Base-by-base conservation (phyloP, 2,797 vertebrate genomes). In the Clarias fuscus region DNA sequence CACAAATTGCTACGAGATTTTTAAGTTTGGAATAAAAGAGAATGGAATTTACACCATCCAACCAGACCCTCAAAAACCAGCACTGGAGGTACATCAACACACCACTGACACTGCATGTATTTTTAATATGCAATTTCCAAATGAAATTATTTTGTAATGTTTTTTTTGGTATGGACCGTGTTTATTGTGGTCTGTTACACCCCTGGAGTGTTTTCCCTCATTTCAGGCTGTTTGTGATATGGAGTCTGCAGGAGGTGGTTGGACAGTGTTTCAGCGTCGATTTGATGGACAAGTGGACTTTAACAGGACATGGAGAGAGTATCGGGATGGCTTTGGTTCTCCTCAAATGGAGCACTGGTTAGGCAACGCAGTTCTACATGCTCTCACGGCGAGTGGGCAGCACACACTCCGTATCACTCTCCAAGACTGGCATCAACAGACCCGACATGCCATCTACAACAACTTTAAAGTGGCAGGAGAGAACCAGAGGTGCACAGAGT, bases 21-120 rank as follows among this genome's bases (percentile, higher is more conserved):
- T 95, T 92, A 94, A 90, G 80, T 91, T 95, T 53, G 96, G 96
- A 75, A 96, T 97, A 90, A 94, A 93, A 93, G 96, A 97, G 86
- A 95, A 95, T 33, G 96, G 96, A 77, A 96, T 97, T 91, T 96
- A 96, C 91, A 97, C 95, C 83, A 96, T 96, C 89, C 96, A 96
- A 85, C 96, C 96, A 58, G 95, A 96, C 88, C 92, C 93, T 82
- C 89, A 91, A n/a, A 86, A 91, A 37, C 93, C 94, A 4, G 93
- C 95, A 2, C 86, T 96, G 83, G 96, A 97, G 96, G 96, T 96
- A 93, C 8, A 96, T 81, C 24, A 53, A 30, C 64, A 68, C n/a
- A 68, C 43, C 8, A 95, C 94, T 95, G 92, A 17, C 8, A 95
- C 94, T 95, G 92, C 22, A 48, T 59, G 48, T 7, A 67, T 17